Evolutionary conservation across 2,888 invertebrate species (phyloP).

Genomic region (Coelinius sp.): DNA sequence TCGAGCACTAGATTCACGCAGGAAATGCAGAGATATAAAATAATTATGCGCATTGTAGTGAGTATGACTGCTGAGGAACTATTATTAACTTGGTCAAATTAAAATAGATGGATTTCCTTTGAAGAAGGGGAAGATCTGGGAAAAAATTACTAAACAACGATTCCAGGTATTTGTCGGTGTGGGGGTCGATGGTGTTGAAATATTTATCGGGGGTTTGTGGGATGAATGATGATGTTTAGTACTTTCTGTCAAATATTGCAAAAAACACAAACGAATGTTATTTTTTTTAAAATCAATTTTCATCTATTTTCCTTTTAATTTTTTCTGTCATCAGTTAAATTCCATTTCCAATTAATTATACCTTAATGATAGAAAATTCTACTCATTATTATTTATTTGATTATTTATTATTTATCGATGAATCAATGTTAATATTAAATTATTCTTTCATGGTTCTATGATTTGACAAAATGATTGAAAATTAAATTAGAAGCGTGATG

Average conservation of each 20-base stretch:
- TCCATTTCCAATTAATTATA: too few species aligned
- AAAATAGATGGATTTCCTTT: slow-evolving; percentile 54
- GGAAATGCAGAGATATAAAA: neutral
- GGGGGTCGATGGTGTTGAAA: slow-evolving; percentile 29
- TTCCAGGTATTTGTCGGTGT: slow-evolving; percentile 57
- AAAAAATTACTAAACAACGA: slow-evolving; percentile 62
- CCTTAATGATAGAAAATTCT: too few species aligned
- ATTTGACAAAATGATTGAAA: too few species aligned
- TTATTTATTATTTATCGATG: too few species aligned
- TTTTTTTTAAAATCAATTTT: too few species aligned
- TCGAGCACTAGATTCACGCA: neutral
- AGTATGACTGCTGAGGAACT: slow-evolving; percentile 29
- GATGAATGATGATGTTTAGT: slow-evolving; percentile 1
- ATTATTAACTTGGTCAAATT: slow-evolving; percentile 58
- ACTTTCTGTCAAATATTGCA: neutral
- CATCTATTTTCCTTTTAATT: too few species aligned
- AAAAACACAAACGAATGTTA: too few species aligned
- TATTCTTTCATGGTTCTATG: too few species aligned
- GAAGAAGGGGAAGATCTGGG: slow-evolving; percentile 46
- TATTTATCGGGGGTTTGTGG: slow-evolving; percentile 16
- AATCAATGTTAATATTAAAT: too few species aligned
- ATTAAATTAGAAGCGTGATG: neutral
- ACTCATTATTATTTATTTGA: too few species aligned
- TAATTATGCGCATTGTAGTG: slow-evolving; percentile 13
- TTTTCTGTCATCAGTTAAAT: too few species aligned